Evolutionary conservation across 2,113 vertebrate species (phyloP), one percentile per base, ranked within the genome.

Genomic region (Proteles cristata): DNA sequence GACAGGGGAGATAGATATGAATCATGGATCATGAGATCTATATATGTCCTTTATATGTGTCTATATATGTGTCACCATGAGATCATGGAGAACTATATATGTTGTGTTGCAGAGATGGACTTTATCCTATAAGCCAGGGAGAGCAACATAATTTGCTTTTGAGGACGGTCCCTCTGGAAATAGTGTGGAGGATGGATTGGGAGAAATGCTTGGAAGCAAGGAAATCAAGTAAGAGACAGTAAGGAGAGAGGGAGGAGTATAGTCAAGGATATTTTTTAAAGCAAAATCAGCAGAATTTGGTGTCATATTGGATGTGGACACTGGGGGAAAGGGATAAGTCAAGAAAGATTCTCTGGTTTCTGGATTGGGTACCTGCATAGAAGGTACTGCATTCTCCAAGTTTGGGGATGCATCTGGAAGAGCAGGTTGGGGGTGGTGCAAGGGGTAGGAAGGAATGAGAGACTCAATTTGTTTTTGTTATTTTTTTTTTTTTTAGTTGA

Each of bases 321-420:
- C 14, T 55, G 61, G 79, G 39, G 28, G n/a, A 69, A 96, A 88
- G 11, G 68, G 53, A 95, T 45, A 81, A 50, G 26, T 84, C 68
- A 87, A 73, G 85, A 88, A 94, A 91, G 43, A 97, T 88, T 85
- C 25, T 93, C 55, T 74, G 43, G 2, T 93, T 53, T 90, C n/a
- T 89, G 19, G 25, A 23, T 39, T 76, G 11, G 71, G 45, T 86
- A 50, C 45, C 48, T 90, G 25, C 9, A 10, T 55, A 93, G 63
- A 95, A 25, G n/a, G 31, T 87, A 76, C 33, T 39, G 39, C 33
- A 71, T 92, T 73, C 50, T 80, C 63, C 12, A 88, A 68, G 16
- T 76, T 50, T 91, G 35, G 61, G 39, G 50, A 74, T 86, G 35
- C 63, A 92, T 35, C 82, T 17, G 16, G n/a, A 77, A 33, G 50